Conservation (phyloP, 2,797 vertebrate genomes). For the Rhyacichthys aspro region DNA sequence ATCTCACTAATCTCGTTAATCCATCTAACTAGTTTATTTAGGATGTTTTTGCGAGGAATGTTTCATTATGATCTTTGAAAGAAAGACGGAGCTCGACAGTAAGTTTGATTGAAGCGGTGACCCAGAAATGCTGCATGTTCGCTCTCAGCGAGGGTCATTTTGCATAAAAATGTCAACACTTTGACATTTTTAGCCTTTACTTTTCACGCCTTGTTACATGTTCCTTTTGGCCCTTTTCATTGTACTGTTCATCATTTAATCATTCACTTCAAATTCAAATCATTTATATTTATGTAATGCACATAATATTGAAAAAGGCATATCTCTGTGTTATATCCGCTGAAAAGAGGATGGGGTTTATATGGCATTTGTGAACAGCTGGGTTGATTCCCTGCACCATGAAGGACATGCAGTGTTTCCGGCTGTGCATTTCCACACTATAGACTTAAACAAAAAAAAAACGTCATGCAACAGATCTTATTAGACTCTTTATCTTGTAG, state of each 20-base stretch:
- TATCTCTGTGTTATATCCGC: no score
- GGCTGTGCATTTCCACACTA: neutral
- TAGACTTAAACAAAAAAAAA: conserved; percentile 1
- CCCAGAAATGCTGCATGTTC: conserved; percentile 17
- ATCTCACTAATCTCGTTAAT: conserved; percentile 53
- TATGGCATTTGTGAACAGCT: conserved; percentile 3
- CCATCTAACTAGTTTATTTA: conserved; percentile 45
- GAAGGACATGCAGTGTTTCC: conserved; percentile 32
- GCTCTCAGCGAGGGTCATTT: conserved; percentile 22
- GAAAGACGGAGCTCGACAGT: conserved; percentile 21
- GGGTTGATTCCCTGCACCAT: conserved; percentile 24
- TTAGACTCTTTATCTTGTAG: conserved; percentile 21
- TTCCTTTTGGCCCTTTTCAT: neutral
- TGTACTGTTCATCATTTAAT: no score
- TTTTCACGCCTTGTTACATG: conserved; percentile 5
- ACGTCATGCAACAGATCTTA: conserved; percentile 27
- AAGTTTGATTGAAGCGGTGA: conserved; percentile 30
- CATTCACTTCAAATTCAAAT: no score
- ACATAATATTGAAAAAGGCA: no score
- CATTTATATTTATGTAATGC: no score
- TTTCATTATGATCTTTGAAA: conserved; percentile 4
- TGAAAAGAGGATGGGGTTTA: no score
- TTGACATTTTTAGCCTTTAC: conserved; percentile 35
- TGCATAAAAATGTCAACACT: conserved; percentile 32
- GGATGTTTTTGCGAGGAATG: conserved; percentile 16